phyloP scores from a whole-genome alignment of 2,797 vertebrate species.

The Pipistrellus pygmaeus region DNA sequence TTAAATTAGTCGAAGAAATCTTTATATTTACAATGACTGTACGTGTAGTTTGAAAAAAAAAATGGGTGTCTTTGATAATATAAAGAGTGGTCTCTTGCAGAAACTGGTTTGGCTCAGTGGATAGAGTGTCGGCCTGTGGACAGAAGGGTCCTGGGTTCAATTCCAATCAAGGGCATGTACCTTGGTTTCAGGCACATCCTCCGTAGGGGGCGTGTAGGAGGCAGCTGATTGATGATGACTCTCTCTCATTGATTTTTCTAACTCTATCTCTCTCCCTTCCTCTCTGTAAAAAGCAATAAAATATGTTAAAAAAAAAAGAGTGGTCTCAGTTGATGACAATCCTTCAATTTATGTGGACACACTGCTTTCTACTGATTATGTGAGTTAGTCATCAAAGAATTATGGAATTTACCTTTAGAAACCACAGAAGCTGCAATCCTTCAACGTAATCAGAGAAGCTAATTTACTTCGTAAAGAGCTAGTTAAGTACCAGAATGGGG shows the following conservation, averaged over 20 bases:
- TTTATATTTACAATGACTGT: conserved; percentile 36
- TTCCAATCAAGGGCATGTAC: too few species aligned
- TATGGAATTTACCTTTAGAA: conserved; percentile 29
- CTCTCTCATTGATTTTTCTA: too few species aligned
- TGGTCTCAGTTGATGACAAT: conserved; percentile 34
- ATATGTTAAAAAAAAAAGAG: conserved; percentile 3
- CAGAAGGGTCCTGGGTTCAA: too few species aligned
- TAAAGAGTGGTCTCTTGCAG: background rate
- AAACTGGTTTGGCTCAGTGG: too few species aligned
- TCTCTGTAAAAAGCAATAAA: too few species aligned
- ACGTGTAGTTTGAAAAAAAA: conserved; percentile 13
- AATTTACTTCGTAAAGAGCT: conserved; percentile 45
- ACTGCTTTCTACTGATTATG: conserved; percentile 31
- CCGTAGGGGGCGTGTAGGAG: too few species aligned
- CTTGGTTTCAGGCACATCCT: too few species aligned
- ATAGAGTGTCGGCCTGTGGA: too few species aligned
- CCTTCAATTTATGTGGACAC: background rate
- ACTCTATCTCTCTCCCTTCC: too few species aligned
- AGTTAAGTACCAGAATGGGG: conserved; percentile 33
- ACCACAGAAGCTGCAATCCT: conserved; percentile 27
- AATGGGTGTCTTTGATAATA: conserved; percentile 21
- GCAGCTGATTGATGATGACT: too few species aligned
- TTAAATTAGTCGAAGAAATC: conserved; percentile 47
- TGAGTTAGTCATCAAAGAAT: conserved; percentile 55
- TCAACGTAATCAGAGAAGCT: conserved; percentile 62